Conservation (phyloP, 2,797 vertebrate genomes). For the Chaetophractus vellerosus region DNA sequence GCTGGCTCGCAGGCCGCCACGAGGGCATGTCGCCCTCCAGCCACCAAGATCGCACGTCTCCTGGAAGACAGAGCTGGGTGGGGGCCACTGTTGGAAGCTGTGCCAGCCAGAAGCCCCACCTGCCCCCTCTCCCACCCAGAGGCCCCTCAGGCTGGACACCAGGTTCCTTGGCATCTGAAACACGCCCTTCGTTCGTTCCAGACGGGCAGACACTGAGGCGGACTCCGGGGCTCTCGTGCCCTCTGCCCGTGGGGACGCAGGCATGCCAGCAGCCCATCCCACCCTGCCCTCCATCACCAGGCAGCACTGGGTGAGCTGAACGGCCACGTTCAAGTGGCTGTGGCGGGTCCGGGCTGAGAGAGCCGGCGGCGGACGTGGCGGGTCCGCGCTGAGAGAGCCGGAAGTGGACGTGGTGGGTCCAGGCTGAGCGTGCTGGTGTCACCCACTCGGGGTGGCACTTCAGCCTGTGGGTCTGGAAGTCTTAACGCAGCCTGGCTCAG, state of each 20-base stretch:
- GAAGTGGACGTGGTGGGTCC: no score
- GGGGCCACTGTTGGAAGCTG: not conserved
- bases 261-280: not conserved
- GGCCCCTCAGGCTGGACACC: not conserved
- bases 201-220: not conserved
- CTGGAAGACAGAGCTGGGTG: no score
- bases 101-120: not conserved
- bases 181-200: no score
- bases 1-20: not conserved
- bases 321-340: not conserved
- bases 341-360: no score
- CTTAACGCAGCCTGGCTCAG: no score
- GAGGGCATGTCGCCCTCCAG: not conserved
- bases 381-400: no score
- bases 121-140: not conserved
- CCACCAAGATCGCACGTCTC: not conserved
- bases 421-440: no score
- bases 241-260: not conserved
- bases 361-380: no score
- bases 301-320: not conserved
- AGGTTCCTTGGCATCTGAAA: fast-evolving
- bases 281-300: not conserved
- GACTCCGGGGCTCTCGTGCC: not conserved
- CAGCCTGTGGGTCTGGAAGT: no score
- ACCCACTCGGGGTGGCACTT: no score